Evolutionary conservation across 2,888 invertebrate species (phyloP).

Genomic region (Phasia obesa): DNA sequence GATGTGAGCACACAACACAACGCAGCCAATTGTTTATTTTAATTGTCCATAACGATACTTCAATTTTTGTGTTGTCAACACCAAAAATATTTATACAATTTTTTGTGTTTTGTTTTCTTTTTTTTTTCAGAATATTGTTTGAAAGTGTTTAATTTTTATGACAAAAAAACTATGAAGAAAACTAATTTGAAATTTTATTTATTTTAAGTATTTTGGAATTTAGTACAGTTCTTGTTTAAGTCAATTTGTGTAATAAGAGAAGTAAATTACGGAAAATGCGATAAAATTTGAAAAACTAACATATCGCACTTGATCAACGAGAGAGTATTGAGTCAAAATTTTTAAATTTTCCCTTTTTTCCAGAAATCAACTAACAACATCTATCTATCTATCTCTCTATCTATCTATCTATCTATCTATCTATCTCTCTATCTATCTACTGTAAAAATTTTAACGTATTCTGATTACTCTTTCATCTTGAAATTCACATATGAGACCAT

Average conservation of each 20-base stretch:
- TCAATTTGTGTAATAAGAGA: neutral
- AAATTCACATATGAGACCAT: no score
- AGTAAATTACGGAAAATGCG: neutral
- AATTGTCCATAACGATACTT: constrained; percentile 70
- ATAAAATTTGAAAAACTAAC: no score
- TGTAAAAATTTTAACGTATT: no score
- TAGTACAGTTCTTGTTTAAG: neutral
- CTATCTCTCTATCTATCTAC: no score
- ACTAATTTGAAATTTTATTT: neutral
- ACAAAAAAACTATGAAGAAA: neutral
- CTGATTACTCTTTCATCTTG: no score
- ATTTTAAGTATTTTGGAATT: neutral
- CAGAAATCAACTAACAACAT: no score
- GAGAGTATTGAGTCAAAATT: no score
- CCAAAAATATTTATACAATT: constrained; percentile 3
- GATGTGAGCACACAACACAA: constrained; percentile 19
- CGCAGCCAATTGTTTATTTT: constrained; percentile 68
- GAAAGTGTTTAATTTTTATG: constrained; percentile 10
- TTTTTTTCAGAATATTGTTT: constrained; percentile 26
- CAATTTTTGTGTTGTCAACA: constrained; percentile 48
- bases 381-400: no score
- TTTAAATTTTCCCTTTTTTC: no score
- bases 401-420: no score
- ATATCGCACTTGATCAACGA: no score
- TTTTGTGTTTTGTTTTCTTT: neutral